phyloP scores from a whole-genome alignment of 2,797 vertebrate species.

The Neomorphus geoffroyi region DNA sequence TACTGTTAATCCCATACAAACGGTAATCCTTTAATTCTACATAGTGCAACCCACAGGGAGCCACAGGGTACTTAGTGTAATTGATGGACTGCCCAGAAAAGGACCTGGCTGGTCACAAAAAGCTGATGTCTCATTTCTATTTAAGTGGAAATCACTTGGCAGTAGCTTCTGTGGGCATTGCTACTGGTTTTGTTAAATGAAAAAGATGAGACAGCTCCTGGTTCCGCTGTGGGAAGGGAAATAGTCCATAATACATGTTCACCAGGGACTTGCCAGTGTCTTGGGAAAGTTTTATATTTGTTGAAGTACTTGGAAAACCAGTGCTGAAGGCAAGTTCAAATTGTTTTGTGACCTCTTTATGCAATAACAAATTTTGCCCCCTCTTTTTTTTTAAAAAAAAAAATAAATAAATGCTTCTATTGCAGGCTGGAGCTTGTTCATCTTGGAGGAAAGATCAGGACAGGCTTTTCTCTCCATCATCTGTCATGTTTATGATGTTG shows the following conservation, averaged over 20 bases:
- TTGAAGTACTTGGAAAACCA: not conserved
- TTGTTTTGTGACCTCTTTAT: not conserved
- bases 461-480: not conserved
- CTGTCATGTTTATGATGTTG: not conserved
- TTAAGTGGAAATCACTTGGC: not conserved
- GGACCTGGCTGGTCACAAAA: not conserved
- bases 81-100: not conserved
- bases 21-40: not conserved
- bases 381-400: not conserved
- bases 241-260: not conserved
- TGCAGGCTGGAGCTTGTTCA: not conserved
- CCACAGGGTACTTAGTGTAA: not conserved
- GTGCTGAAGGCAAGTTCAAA: not conserved
- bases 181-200: not conserved
- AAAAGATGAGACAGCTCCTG: not conserved
- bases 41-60: not conserved
- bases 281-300: not conserved
- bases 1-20: not conserved
- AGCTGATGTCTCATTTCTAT: not conserved
- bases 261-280: not conserved
- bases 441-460: not conserved
- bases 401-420: not conserved
- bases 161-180: not conserved
- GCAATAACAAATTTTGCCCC: not conserved
- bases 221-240: not conserved